phyloP scores from a whole-genome alignment of 2,888 invertebrate species.

The Watsonalla cultraria region DNA sequence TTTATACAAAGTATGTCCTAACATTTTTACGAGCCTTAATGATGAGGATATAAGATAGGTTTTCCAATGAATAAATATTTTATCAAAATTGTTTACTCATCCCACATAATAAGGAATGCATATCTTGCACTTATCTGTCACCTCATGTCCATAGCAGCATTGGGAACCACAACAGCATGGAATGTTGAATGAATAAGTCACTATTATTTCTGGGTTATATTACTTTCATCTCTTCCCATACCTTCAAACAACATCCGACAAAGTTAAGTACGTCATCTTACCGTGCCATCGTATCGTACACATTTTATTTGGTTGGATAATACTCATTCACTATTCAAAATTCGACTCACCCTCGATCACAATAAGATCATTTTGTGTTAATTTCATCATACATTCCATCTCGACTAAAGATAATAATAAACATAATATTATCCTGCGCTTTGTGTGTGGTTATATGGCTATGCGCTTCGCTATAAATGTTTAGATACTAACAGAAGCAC shows the following conservation, averaged over 20 bases:
- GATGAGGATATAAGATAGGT: constrained; percentile 5
- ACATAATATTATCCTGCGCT: constrained; percentile 38
- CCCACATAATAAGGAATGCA: constrained; percentile 44
- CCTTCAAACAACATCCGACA: not conserved
- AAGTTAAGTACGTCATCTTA: not conserved
- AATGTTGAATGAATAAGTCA: constrained; percentile 55
- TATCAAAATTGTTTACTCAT: constrained; percentile 24
- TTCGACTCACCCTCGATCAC: constrained; percentile 8
- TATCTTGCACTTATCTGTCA: constrained; percentile 57
- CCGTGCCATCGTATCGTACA: not conserved
- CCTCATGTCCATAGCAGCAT: constrained; percentile 44
- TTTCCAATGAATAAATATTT: constrained; percentile 33
- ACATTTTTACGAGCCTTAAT: not conserved
- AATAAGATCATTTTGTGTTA: constrained; percentile 2
- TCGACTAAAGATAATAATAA: not conserved
- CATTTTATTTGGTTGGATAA: constrained; percentile 4
- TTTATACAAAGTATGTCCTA: not conserved
- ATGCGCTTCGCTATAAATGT: constrained; percentile 25
- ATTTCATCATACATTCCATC: not conserved
- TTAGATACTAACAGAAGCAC: constrained; percentile 24
- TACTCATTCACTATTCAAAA: constrained; percentile 19
- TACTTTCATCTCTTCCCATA: not conserved
- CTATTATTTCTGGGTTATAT: not conserved
- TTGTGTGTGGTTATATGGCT: constrained; percentile 62
- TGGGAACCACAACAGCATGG: constrained; percentile 56